phyloP scores from a whole-genome alignment of 1,140 invertebrate species.

The Drosophila rhopaloa region DNA sequence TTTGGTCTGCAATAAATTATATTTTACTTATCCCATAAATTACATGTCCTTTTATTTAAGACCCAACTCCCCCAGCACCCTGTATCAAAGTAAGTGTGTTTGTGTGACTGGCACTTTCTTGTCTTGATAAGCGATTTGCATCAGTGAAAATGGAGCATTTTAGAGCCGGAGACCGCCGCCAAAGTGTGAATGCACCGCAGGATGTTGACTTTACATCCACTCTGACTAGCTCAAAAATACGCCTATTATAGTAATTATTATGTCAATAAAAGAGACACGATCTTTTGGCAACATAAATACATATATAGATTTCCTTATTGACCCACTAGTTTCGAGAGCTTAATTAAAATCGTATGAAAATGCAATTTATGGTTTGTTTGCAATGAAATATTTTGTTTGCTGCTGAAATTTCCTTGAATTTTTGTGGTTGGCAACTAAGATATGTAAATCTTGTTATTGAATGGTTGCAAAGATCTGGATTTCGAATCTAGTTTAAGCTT shows the following conservation, averaged over 20 bases:
- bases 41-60: neutral
- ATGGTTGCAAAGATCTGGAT: conserved; percentile 31
- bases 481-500: conserved; percentile 61
- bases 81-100: conserved; percentile 27
- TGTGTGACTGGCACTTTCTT: conserved; percentile 66
- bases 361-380: conserved; percentile 40
- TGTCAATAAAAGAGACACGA: conserved; percentile 16
- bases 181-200: conserved; percentile 70
- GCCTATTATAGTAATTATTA: conserved; percentile 48
- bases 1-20: no score
- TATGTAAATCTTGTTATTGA: conserved; percentile 40
- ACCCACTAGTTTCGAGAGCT: neutral
- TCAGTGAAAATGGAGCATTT: conserved; percentile 78
- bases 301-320: conserved; percentile 14
- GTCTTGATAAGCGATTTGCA: conserved; percentile 75
- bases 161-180: conserved; percentile 48
- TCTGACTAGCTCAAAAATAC: conserved; percentile 17
- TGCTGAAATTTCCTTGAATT: conserved; percentile 46
- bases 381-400: conserved; percentile 25
- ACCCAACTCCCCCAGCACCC: conserved; percentile 22
- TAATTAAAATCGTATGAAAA: neutral
- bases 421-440: conserved; percentile 54
- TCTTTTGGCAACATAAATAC: conserved; percentile 9
- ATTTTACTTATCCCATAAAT: no score
- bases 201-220: conserved; percentile 60